Percentiles rank a stretch among this genome's conserved stretches.
These are phyloP conservation scores for Gopherus flavomarginatus DNA, from an alignment of 2,113 vertebrate genomes.

Conservation along the genomic window DNA sequence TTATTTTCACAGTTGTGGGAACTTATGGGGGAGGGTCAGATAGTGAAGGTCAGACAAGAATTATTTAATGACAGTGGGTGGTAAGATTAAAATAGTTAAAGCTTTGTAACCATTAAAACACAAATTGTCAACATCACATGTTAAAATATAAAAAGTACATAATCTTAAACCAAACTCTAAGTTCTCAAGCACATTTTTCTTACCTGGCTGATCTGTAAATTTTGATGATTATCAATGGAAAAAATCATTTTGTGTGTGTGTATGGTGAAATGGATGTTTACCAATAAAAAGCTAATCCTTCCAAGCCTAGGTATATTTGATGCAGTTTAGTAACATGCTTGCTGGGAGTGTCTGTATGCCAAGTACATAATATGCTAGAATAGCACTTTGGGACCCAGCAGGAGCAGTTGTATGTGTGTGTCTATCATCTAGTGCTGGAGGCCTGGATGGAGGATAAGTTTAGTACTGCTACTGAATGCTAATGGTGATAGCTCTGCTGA, in stretches of 20 bases:
- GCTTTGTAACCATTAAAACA: neutral
- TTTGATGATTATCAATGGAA: neutral
- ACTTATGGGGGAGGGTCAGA: neutral
- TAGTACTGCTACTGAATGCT: neutral
- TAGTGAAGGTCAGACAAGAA: neutral
- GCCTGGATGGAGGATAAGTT: neutral
- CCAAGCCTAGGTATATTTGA: neutral
- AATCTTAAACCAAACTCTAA: neutral
- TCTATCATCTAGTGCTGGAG: fast-evolving
- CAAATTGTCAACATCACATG: neutral
- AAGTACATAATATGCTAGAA: neutral
- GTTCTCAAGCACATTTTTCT: neutral
- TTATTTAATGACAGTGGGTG: neutral
- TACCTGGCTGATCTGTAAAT: neutral
- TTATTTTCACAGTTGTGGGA: neutral
- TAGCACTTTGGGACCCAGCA: neutral
- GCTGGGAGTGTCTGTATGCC: neutral
- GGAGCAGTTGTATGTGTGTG: neutral
- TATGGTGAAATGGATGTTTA: neutral
- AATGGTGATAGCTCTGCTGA: neutral
- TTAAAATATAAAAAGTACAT: neutral
- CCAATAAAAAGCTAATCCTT: neutral
- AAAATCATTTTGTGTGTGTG: neutral
- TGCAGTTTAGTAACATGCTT: neutral
- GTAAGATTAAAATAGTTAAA: neutral